A percentile compares a stretch with the other conserved stretches of the same genome.
Conservation (phyloP, 2,888 invertebrate species). For the Tetranychus piercei region DNA sequence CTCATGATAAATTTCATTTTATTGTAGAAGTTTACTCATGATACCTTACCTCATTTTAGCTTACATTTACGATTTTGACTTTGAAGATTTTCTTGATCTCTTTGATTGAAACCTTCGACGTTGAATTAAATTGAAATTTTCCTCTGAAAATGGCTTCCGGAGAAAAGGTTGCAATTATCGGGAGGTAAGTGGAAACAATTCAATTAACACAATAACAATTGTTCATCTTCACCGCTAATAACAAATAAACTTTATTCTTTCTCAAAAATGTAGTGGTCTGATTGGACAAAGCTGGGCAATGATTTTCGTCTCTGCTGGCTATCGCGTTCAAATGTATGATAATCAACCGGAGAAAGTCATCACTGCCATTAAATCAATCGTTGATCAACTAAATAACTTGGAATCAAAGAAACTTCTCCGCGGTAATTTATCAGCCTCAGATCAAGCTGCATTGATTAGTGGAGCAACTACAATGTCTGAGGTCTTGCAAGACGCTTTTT, state of each 20-base stretch:
- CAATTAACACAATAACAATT: not conserved
- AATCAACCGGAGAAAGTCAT: constrained; percentile 54
- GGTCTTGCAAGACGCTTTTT: constrained; percentile 42
- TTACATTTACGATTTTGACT: not conserved
- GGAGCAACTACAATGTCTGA: constrained; percentile 38
- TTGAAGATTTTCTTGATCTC: not conserved
- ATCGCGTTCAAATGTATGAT: constrained; percentile 69
- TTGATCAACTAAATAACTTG: constrained; percentile 49
- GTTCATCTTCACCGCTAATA: not conserved
- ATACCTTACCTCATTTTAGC: not conserved
- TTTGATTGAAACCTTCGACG: not conserved
- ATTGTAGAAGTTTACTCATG: not conserved
- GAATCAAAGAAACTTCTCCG: constrained; percentile 46
- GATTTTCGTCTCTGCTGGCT: constrained; percentile 81
- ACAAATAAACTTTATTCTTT: not conserved
- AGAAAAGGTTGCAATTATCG: constrained; percentile 26
- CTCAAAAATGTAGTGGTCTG: constrained; percentile 48
- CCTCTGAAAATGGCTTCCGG: constrained; percentile 18
- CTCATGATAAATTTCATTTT: no score
- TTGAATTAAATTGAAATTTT: not conserved
- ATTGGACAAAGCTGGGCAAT: constrained; percentile 94
- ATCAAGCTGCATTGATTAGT: constrained; percentile 57
- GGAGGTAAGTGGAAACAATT: constrained; percentile 22
- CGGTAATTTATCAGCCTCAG: constrained; percentile 48
- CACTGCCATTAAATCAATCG: constrained; percentile 52